Evolutionary conservation across 2,888 invertebrate species (phyloP), one percentile per base, ranked within the genome.

Genomic region (Pharmacophagus antenor): DNA sequence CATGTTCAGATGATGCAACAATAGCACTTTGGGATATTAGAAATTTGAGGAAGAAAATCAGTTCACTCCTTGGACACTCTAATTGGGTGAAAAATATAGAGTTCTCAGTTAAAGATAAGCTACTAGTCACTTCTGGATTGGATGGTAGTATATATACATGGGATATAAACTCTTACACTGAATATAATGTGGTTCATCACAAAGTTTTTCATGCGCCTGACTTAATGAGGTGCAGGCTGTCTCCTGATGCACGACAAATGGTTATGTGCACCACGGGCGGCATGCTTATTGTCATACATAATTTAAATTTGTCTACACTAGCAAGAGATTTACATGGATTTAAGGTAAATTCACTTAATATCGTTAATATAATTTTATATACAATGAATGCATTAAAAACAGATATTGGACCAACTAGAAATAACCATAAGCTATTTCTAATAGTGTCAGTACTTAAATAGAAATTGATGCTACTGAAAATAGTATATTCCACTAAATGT

Each of bases 81-180:
- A 97, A 97, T 85, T 98, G 98, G 98, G 98, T 97, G 50, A 98
- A 98, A 83, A 98, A 98, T 82, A 97, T 98, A 67, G 98, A 98
- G 79, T 98, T 96, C 82, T 96, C 96, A 27, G 93, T 94, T 21
- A 94, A 94, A 73, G 95, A 96, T 75, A 95, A 96, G 65, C 90
- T 97, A 8, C 91, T 98, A 61, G 94, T 98, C 15, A 97, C 97
- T 0, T 98, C 97, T 1, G 98, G 97, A 0, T 95, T 98, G 76
- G 98, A 98, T 82, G 98, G 98, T 15, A 96, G 95, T 73, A 96
- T 98, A 75, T 97, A 95, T 72, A 95, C 97, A 0, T 98, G 98
- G 98, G 97, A 98, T 77, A 95, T 98, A 27, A 97, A 97, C 80
- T 95, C 95, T 74, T 95, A 92, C 65, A 95, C 95, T 0, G 96